Conservation (phyloP, 2,113 vertebrate genomes). For the Anhinga anhinga region DNA sequence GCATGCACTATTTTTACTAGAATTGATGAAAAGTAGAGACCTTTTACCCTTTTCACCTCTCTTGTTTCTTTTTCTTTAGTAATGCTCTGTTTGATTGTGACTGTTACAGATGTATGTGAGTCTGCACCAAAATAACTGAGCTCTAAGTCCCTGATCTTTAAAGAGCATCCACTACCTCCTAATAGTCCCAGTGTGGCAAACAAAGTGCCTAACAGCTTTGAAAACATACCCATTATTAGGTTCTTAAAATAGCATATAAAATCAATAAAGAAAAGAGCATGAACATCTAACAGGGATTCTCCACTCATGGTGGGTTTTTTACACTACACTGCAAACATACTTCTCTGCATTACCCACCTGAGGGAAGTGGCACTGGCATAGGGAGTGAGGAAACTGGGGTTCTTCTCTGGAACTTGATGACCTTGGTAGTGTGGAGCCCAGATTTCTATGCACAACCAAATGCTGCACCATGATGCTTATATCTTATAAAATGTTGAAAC, state of each 20-base stretch:
- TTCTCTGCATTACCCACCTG: background rate
- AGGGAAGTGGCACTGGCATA: background rate
- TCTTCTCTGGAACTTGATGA: background rate
- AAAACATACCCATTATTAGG: background rate
- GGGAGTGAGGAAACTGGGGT: background rate
- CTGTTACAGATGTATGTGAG: background rate
- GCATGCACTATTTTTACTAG: background rate
- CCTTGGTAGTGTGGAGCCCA: background rate
- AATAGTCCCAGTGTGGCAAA: background rate
- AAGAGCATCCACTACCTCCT: background rate
- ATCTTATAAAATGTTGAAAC: background rate
- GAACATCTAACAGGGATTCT: background rate
- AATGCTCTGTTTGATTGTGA: background rate
- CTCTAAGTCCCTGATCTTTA: background rate
- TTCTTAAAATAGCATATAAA: background rate
- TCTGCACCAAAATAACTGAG: background rate
- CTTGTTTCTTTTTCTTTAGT: background rate
- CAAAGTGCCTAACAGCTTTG: background rate
- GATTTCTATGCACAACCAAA: rapidly evolving
- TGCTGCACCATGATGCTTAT: background rate
- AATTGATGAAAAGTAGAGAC: background rate
- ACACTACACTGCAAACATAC: background rate
- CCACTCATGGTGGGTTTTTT: rapidly evolving
- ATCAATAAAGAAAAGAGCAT: background rate
- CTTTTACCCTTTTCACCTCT: background rate